Base-by-base conservation (phyloP, 2,888 invertebrate species). In the Coremacera marginata region DNA sequence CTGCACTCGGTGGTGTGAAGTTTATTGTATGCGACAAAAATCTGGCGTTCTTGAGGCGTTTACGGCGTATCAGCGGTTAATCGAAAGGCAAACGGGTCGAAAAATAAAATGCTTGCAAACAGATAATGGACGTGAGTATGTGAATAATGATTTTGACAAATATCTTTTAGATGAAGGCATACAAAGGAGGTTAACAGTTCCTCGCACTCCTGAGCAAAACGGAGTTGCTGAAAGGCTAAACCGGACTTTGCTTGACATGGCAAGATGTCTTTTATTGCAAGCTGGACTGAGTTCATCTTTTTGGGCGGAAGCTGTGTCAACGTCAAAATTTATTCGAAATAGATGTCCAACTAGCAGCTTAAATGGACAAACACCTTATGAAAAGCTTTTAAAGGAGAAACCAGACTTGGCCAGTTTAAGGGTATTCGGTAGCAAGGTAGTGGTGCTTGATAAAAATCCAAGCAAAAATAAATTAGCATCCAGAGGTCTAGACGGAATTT, bases 381-480 rank as follows among this genome's bases (percentile, higher is more conserved):
- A 70, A 55, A 55, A 31, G 16, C n/a, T 90, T 84, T 31, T 31
- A 31, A 31, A 89, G 89, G 8, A 81, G 82, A 22, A 62, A 82
- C 31, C 31, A 31, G 31, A 31, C 31, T 90, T n/a, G n/a, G n/a
- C n/a, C n/a, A n/a, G n/a, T n/a, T n/a, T n/a, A n/a, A n/a, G n/a
- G n/a, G n/a, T n/a, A n/a, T n/a, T n/a, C 84, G 89, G 89, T 7
- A 81, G 82, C 22, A 62, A 82, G 72, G 85, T 84, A 14, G 84
- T 84, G 81, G 83, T 83, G 7, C 19, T 79, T 31, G 62, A 79
- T 52, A 77, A 79, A 27, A 51, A 70, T 49, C 73, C 3, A 74
- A 31, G 31, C 31, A 31, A 78, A 49, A 67, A 70, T 31, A 79
- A 77, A 51, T 44, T 77, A 25, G 70, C 68, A 7, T 57, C 51